Conservation (phyloP, 2,888 invertebrate species). For the Molorchus minor region DNA sequence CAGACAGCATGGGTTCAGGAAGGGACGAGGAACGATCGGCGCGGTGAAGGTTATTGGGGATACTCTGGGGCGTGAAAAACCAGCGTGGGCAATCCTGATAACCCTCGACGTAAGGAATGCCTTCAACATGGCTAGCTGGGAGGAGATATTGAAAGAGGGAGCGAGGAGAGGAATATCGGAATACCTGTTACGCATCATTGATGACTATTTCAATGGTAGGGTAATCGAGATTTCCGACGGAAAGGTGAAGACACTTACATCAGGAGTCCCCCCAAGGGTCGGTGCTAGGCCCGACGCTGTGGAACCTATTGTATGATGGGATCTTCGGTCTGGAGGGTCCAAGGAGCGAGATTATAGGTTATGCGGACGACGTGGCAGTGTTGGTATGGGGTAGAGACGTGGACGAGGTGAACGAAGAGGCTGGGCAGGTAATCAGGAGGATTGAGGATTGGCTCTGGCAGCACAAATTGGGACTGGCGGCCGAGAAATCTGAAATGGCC, state of each 20-base stretch:
- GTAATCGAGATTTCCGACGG: not conserved
- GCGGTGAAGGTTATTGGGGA: not conserved
- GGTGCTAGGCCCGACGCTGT: not conserved
- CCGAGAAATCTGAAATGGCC: constrained; percentile 10
- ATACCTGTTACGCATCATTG: not conserved
- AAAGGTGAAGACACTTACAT: constrained; percentile 1
- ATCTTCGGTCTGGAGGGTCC: not conserved
- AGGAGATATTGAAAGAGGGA: not conserved
- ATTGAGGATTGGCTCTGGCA: not conserved
- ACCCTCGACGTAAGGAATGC: not conserved
- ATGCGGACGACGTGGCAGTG: not conserved
- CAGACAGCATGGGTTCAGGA: constrained; percentile 1
- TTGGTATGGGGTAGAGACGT: not conserved
- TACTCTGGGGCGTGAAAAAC: not conserved
- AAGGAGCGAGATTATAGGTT: not conserved
- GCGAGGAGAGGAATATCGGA: not conserved
- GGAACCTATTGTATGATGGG: constrained; percentile 1
- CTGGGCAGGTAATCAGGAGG: not conserved
- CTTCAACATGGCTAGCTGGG: not conserved
- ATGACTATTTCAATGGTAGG: not conserved
- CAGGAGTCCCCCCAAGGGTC: not conserved
- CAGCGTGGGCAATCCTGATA: not conserved
- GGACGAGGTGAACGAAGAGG: not conserved
- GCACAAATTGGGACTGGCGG: not conserved
- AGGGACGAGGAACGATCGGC: not conserved